These are phyloP conservation scores for Pelmatolapia mariae DNA, from an alignment of 2,113 vertebrate species.

Conservation along the genomic window DNA sequence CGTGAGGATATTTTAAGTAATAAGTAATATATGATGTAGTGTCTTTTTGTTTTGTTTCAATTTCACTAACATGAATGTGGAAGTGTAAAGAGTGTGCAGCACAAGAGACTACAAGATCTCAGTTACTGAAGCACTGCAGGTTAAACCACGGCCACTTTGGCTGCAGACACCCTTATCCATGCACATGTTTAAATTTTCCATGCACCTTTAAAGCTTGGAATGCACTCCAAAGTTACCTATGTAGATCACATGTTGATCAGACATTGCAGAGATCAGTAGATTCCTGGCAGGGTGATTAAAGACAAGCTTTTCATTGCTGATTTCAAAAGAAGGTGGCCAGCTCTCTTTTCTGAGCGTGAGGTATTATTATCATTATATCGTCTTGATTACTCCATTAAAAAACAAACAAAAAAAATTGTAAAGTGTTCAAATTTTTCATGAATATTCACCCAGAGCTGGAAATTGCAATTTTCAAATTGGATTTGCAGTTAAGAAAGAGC, in stretches of 20 bases:
- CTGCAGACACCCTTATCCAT: not conserved
- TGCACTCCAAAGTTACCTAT: not conserved
- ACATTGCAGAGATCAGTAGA: not conserved
- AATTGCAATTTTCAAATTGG: not conserved
- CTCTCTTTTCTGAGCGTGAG: not conserved
- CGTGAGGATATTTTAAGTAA: not conserved
- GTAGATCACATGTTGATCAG: not conserved
- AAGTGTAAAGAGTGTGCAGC: not conserved
- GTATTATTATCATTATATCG: not conserved
- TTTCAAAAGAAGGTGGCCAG: not conserved
- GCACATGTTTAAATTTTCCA: not conserved
- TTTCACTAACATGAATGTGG: not conserved
- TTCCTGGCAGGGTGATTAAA: not conserved
- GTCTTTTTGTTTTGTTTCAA: not conserved
- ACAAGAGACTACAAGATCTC: not conserved
- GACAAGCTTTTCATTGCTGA: not conserved
- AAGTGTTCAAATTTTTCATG: not conserved
- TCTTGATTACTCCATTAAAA: not conserved
- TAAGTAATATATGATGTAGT: not conserved
- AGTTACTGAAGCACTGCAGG: not conserved
- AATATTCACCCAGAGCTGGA: not conserved
- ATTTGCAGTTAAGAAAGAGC: not conserved
- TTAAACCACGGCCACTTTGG: not conserved
- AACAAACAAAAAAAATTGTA: not conserved
- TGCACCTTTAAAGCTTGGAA: not conserved